phyloP scores from a whole-genome alignment of 2,113 vertebrate genomes.

The zebrafish (Danio rerio) region DNA sequence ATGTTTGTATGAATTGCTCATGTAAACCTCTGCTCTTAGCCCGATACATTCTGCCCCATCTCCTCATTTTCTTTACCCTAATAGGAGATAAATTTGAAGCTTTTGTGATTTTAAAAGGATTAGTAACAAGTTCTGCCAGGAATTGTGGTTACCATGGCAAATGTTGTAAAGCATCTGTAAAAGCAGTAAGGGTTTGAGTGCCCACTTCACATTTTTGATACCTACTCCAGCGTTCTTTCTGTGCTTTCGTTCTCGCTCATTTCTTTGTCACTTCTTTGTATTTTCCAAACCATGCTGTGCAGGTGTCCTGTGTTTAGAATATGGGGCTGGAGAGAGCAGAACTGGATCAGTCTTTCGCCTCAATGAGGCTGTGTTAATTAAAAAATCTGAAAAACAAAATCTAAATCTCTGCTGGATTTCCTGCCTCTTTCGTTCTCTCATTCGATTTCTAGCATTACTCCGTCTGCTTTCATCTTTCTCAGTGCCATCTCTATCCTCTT shows the following conservation, averaged over 20 bases:
- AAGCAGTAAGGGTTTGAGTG: not conserved
- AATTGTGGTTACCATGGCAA: not conserved
- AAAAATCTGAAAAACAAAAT: not conserved
- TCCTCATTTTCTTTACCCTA: no score
- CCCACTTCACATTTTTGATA: not conserved
- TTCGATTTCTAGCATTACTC: not conserved
- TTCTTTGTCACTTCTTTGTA: not conserved
- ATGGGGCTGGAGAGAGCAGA: conserved; percentile 28
- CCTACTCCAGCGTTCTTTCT: not conserved
- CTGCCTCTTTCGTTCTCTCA: conserved; percentile 2
- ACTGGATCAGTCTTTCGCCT: not conserved
- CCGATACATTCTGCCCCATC: no score
- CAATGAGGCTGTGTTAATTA: conserved; percentile 16
- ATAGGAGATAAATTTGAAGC: no score
- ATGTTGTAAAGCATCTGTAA: not conserved
- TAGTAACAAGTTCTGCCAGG: not conserved
- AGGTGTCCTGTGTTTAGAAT: conserved; percentile 14
- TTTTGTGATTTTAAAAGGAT: no score
- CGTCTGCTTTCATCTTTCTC: conserved; percentile 1
- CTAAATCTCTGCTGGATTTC: conserved; percentile 25
- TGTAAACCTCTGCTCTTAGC: no score
- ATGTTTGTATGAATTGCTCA: no score
- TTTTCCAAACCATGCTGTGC: not conserved
- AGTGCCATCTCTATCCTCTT: not conserved
- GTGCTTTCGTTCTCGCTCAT: not conserved